Base-by-base conservation (phyloP, 1,140 invertebrate genomes). In the Atta cephalotes region DNA sequence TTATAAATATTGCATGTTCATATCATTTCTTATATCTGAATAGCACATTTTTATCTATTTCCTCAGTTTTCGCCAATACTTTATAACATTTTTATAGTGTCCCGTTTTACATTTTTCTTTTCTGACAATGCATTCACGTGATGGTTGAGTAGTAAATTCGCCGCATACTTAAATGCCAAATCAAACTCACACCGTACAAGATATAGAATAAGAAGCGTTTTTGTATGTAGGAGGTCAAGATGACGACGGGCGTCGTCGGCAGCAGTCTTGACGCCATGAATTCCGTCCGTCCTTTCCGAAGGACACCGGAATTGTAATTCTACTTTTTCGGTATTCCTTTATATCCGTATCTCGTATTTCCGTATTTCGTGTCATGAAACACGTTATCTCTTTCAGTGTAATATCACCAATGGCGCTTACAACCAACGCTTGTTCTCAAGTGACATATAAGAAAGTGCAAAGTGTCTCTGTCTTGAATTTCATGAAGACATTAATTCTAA, bases 281-380 rank as follows among this genome's bases (percentile, higher is more conserved):
- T 72, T n/a, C 21, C 72, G 25, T 72, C 10, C 35, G 39, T 66
- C 10, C 65, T 68, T 68, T 68, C 5, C 78, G 79, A 82, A 82
- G 79, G 66, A 60, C 53, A 68, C 31, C 68, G 53, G 39, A 60
- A 82, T 72, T 82, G 21, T 60, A 82, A 82, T 74, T 72, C 18
- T 7, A 70, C 68, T 82, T 82, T 82, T 82, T 82, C 25, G 18
- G 21, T 56, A 7, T n/a, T 35, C 2, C 18, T 9, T 3, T 51
- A 5, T 21, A 60, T 16, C 21, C 9, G 39, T 45, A 45, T n/a
- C 21, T 45, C n/a, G 31, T 35, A 6, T 35, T 35, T 35, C 31
- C 31, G 1, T 12, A 6, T 68, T 10, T 31, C 28, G 28, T 31
- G 63, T 39, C 49, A 31, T 16, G 35, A 49, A 65, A 25, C 60